Base-by-base conservation (phyloP, 2,113 vertebrate species). In the Carollia perspicillata region DNA sequence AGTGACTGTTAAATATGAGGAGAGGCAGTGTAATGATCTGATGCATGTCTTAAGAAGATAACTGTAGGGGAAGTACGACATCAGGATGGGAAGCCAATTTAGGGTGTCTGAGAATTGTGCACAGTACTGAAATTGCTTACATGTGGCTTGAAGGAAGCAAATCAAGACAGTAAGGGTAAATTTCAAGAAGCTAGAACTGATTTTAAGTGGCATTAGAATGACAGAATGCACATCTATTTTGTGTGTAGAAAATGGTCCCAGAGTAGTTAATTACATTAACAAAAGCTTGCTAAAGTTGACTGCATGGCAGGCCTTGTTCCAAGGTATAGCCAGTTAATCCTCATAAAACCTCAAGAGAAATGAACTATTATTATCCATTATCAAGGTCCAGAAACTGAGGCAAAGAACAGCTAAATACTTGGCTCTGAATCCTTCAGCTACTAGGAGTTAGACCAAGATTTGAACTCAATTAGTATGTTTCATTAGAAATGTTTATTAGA, bases 1-100 rank as follows among this genome's bases (percentile, higher is more conserved):
- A 97, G 58, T 96, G 94, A 96, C 80, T 97, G 90, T 95, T 95
- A 95, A 97, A 85, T 96, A 74, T 16, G 40, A 90, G 79, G 69
- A 89, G 63, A 84, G 42, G 18, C 75, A 84, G 51, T 90, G 23
- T 66, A 93, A 92, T 88, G 53, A 95, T 81, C 35, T 79, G 20
- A 74, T 33, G 9, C 35, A 47, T 51, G 49, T 92, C 68, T 90
- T 95, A 78, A 78, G 65, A 90, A 88, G 75, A 40, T 49, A 69
- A 63, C 75, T 51, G 3, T 14, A 78, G 55, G 90, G 37, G 8
- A 28, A 81, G 30, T 53, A 7, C 4, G 6, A 40, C 71, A 85
- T 72, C 40, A 53, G 10, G 33, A 60, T 30, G 11, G 26, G 18
- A 30, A 91, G 84, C 35, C 18, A 65, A 26, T 87, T 83, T 60